Conservation (phyloP, 2,888 invertebrate species). For the Cylloceria caligata region DNA sequence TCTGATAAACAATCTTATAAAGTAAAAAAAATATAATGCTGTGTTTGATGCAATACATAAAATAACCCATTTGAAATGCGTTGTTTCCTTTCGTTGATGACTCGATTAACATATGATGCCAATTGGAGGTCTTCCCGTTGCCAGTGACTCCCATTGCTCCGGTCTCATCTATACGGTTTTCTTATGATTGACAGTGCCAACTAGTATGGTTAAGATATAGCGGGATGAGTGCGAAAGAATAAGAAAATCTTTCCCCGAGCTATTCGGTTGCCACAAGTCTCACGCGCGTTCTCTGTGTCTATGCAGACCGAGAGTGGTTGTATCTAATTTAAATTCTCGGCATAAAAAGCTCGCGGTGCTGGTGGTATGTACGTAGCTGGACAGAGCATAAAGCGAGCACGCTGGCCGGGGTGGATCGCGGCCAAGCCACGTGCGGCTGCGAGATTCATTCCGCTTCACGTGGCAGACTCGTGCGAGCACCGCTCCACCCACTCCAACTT, state of each 20-base stretch:
- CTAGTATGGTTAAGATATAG: background rate
- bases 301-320: conserved; percentile 77
- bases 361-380: conserved; percentile 37
- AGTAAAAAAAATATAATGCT: no score
- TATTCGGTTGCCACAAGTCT: conserved; percentile 75
- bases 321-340: conserved; percentile 83
- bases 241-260: conserved; percentile 73
- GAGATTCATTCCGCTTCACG: conserved; percentile 83
- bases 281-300: conserved; percentile 65
- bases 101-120: background rate
- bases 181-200: background rate
- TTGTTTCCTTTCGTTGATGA: no score
- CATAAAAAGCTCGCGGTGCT: conserved; percentile 79
- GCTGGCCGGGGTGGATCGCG: conserved; percentile 80
- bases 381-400: conserved; percentile 59
- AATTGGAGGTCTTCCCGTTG: background rate
- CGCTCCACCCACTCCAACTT: conserved; percentile 57
- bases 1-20: no score
- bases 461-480: conserved; percentile 76
- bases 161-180: background rate
- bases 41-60: no score
- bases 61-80: no score
- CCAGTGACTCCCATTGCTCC: background rate
- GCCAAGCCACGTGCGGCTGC: conserved; percentile 83
- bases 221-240: conserved; percentile 73